Conservation (phyloP, 2,113 vertebrate genomes). For the Aplodontia rufa region DNA sequence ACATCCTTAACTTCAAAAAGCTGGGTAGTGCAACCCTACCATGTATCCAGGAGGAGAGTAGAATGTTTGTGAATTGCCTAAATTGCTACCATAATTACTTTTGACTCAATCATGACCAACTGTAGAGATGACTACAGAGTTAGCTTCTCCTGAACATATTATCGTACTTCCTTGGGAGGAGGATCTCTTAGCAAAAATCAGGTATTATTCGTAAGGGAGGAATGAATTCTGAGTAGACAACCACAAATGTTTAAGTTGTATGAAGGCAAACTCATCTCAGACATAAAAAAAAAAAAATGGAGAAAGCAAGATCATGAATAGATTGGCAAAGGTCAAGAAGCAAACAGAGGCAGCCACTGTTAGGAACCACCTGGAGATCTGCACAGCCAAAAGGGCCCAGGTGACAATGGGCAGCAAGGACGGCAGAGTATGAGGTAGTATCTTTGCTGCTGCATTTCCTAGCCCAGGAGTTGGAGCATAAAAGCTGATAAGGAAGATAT, state of each 20-base stretch:
- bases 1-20: not conserved
- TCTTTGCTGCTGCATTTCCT: not conserved
- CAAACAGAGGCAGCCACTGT: not conserved
- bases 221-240: not conserved
- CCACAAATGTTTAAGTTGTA: not conserved
- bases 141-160: not conserved
- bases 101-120: not conserved
- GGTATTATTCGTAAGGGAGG: not conserved
- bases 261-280: slow-evolving; percentile 9
- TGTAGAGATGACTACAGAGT: not conserved
- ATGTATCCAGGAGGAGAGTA: not conserved
- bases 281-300: slow-evolving; percentile 20
- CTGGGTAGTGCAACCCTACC: not conserved
- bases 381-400: not conserved
- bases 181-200: not conserved
- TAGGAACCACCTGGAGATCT: not conserved
- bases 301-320: not conserved
- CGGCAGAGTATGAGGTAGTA: not conserved
- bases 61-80: slow-evolving; percentile 1
- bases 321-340: not conserved
- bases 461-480: not conserved
- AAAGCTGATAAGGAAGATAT: not conserved
- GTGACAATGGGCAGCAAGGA: not conserved
- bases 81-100: not conserved
- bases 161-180: not conserved